Conservation (phyloP, 2,888 invertebrate species). For the Xestobium rufovillosum region DNA sequence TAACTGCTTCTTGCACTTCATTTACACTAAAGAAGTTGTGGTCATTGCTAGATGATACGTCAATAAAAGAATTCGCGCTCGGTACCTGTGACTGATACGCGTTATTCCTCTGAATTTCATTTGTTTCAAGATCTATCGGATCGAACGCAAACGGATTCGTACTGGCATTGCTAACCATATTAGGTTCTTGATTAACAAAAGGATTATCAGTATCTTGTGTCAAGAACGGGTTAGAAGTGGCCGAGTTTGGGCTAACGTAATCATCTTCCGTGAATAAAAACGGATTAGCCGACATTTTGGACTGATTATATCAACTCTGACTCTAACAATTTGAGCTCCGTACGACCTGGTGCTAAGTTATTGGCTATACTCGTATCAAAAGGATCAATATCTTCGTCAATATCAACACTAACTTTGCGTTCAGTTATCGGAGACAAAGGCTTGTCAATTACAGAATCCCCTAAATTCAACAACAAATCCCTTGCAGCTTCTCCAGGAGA, state of each 20-base stretch:
- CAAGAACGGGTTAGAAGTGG: conserved; percentile 63
- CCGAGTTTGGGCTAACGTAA: conserved; percentile 46
- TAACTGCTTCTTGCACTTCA: conserved; percentile 2
- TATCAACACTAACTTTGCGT: conserved; percentile 38
- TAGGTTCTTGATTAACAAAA: conserved; percentile 50
- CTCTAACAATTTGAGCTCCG: conserved; percentile 70
- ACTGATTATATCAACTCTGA: conserved; percentile 70
- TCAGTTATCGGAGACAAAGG: conserved; percentile 39
- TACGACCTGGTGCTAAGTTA: conserved; percentile 65
- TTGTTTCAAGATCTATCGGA: conserved; percentile 39
- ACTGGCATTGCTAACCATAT: conserved; percentile 36
- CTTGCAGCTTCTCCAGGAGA: conserved; percentile 14
- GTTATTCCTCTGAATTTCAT: conserved; percentile 29
- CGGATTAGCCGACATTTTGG: conserved; percentile 56
- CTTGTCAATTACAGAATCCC: conserved; percentile 35
- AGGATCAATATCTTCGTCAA: conserved; percentile 58
- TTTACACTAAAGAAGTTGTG: conserved; percentile 10
- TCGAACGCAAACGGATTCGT: conserved; percentile 62
- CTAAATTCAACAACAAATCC: conserved; percentile 33
- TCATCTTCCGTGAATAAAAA: conserved; percentile 70
- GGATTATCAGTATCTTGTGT: conserved; percentile 61
- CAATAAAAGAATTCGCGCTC: conserved; percentile 8
- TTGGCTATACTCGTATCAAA: conserved; percentile 78
- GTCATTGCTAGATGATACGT: conserved; percentile 5
- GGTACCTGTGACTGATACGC: conserved; percentile 14